Base-by-base conservation (phyloP, 2,113 vertebrate genomes). In the Azemiops feae region DNA sequence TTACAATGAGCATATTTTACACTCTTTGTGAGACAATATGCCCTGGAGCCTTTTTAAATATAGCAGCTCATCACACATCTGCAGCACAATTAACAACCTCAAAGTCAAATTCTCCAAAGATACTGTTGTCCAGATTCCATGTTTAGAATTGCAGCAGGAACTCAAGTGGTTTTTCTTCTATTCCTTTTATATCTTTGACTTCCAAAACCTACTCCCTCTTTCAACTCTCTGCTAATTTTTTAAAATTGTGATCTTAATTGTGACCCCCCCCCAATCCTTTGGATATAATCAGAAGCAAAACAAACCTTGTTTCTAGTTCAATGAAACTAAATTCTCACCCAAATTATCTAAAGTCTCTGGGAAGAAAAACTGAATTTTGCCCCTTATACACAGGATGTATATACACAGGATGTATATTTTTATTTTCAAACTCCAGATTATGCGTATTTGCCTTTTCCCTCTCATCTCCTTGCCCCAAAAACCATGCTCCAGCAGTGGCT, bases 1-100 rank as follows among this genome's bases (percentile, higher is more conserved):
- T 94, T 91, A 93, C 91, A 96, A 96, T 97, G 95, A 97, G 57
- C 90, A 95, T 94, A 96, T 96, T 96, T 94, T 95, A 92, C 85
- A 11, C 85, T 94, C 89, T 96, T 96, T 94, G 96, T 94, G 95
- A 97, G 93, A 50, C 91, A 95, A 74, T 95, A 95, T 96, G 94
- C 95, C 96, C 95, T 1, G 2, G 90, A 94, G 94, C 91, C 95
- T 90, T 92, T 88, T 95, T 95, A 97, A 97, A 96, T 94, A 93
- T 93, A 94, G 50, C 90, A 88, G 85, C 52, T 34, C 69, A 27
- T 91, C 58, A 25, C 52, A 47, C 20, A 53, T 74, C 85, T 88
- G 55, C 52, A 88, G 30, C 47, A 74, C 60, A 81, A 81, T 87
- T 96, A 4, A 94, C 95, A 89, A 57, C 92, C 88, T 96, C 94